Percentiles rank a stretch among this genome's conserved stretches.
phyloP scores from a whole-genome alignment of 1,140 invertebrate species.

The Cylas formicarius region DNA sequence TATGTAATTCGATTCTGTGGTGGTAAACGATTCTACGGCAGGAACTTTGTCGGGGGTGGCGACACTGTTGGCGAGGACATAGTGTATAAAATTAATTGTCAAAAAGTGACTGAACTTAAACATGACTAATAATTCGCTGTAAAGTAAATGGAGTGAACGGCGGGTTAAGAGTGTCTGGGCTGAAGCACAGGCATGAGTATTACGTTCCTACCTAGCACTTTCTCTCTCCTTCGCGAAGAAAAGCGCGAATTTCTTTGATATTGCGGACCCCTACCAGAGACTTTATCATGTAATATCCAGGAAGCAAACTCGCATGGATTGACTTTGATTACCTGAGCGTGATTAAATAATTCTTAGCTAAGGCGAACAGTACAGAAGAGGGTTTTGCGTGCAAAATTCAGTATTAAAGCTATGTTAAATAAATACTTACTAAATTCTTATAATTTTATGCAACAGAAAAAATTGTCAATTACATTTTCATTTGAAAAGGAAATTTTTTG shows the following conservation, averaged over 20 bases:
- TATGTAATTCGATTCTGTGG: conserved; percentile 25
- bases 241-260: conserved; percentile 26
- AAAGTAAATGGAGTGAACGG: neutral
- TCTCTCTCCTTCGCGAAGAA: conserved; percentile 24
- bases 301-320: conserved; percentile 9
- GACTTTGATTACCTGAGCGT: neutral
- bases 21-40: conserved; percentile 21
- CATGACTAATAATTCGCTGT: conserved; percentile 4
- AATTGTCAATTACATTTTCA: too few species aligned
- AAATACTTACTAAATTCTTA: too few species aligned
- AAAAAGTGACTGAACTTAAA: neutral
- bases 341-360: neutral
- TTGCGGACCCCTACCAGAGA: conserved; percentile 16
- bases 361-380: too few species aligned
- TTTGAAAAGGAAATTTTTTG: too few species aligned
- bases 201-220: conserved; percentile 18
- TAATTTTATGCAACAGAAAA: too few species aligned
- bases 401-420: too few species aligned
- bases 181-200: conserved; percentile 9
- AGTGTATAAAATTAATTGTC: conserved; percentile 3
- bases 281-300: conserved; percentile 19
- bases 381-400: too few species aligned
- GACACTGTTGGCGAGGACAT: conserved; percentile 5
- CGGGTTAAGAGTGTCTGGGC: neutral
- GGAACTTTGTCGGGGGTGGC: conserved; percentile 12